phyloP scores from a whole-genome alignment of 2,797 vertebrate species.

The Carduelis carduelis region DNA sequence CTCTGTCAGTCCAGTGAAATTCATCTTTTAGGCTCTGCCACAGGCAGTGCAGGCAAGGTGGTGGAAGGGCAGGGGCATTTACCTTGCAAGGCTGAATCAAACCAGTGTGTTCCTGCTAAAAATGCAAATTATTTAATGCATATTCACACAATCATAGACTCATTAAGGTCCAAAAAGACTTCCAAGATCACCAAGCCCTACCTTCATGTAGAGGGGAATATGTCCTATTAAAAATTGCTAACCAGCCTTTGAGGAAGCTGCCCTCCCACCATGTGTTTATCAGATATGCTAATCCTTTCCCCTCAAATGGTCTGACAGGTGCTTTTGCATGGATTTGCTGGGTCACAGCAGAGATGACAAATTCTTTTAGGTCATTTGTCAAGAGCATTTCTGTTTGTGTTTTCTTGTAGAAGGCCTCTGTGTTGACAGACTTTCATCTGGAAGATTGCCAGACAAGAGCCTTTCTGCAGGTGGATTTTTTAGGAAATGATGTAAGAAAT shows the following conservation, averaged over 20 bases:
- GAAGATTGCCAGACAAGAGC: neutral
- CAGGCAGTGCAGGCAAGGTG: fast-evolving
- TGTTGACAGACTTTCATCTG: neutral
- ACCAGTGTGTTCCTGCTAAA: neutral
- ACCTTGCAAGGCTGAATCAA: neutral
- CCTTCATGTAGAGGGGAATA: neutral
- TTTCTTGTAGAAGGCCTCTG: neutral
- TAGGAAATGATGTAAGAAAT: neutral
- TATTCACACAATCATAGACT: neutral
- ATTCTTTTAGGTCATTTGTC: neutral
- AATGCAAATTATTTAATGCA: neutral
- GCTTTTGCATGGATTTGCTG: neutral
- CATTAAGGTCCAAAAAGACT: neutral
- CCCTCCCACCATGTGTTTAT: neutral
- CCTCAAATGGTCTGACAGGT: neutral
- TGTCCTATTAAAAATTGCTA: neutral
- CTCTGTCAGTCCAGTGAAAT: neutral
- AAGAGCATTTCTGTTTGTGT: neutral
- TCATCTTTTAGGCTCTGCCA: neutral
- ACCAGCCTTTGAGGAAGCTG: neutral
- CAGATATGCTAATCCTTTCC: neutral
- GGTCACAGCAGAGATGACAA: neutral
- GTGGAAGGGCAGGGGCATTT: neutral
- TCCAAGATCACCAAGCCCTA: neutral
- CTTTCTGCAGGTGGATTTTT: neutral